These are phyloP conservation scores for Rotaria socialis DNA, from an alignment of 2,888 invertebrate genomes.

Conservation along the genomic window DNA sequence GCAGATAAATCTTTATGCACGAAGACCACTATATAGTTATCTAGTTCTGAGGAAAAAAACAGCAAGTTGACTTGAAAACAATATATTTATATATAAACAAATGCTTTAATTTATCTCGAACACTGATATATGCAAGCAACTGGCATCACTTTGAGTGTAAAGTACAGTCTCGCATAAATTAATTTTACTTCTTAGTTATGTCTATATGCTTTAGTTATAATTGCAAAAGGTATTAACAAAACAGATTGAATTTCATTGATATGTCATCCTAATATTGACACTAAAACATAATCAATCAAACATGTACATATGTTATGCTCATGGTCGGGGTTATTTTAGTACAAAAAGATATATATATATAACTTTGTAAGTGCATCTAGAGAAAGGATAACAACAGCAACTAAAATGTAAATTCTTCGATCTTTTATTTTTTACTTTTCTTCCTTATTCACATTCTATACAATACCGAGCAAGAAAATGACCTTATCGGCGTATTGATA, in stretches of 20 bases:
- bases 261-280: neutral
- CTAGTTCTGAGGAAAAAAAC: neutral
- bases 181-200: neutral
- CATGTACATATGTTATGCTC: neutral
- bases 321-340: neutral
- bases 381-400: neutral
- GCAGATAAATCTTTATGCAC: neutral
- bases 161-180: neutral
- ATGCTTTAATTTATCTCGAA: neutral
- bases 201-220: neutral
- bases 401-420: neutral
- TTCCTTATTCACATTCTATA: neutral
- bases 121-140: neutral
- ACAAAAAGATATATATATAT: neutral
- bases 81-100: neutral
- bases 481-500: neutral
- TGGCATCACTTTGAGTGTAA: neutral
- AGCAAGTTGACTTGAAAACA: neutral
- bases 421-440: neutral
- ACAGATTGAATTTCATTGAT: neutral
- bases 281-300: neutral
- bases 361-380: neutral
- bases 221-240: neutral
- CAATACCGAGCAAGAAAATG: neutral
- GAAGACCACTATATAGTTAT: neutral